Percentiles rank a stretch among this genome's conserved stretches.
Evolutionary conservation across 2,113 vertebrate genomes (phyloP).

Genomic region (Plecturocebus donacophilus): DNA sequence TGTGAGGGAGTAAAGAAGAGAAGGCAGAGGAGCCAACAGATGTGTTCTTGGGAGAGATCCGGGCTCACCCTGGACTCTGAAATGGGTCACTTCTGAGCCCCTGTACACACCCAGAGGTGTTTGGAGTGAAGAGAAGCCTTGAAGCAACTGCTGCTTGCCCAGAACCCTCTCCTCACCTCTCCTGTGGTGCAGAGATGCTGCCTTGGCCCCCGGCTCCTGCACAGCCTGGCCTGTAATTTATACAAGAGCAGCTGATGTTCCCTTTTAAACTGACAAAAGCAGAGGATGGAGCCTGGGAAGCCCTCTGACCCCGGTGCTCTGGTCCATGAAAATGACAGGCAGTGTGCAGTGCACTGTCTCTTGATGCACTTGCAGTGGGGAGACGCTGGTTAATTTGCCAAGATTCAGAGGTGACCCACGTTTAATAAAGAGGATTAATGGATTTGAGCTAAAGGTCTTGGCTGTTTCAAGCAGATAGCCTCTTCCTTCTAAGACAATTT

Average conservation of each 20-base stretch:
- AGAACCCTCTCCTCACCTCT: neutral
- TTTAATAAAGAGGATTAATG: conserved; percentile 92
- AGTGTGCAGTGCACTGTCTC: conserved; percentile 70
- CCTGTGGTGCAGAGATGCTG: neutral
- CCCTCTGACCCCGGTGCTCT: conserved; percentile 82
- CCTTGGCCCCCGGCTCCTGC: rapidly evolving
- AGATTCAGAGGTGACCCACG: conserved; percentile 87
- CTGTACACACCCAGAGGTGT: neutral
- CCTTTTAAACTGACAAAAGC: conserved; percentile 86
- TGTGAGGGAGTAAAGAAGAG: neutral
- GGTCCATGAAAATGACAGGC: conserved; percentile 86
- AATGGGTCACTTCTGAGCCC: neutral
- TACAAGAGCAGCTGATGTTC: conserved; percentile 82
- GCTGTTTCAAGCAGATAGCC: conserved; percentile 88
- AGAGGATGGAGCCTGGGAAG: conserved; percentile 79
- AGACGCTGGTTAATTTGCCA: conserved; percentile 89
- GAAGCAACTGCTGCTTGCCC: rapidly evolving
- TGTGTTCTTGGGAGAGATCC: neutral
- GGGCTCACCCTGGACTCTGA: neutral
- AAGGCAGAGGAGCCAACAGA: neutral
- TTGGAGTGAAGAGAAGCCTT: neutral
- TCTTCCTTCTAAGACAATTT: conserved; percentile 83
- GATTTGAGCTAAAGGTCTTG: conserved; percentile 89
- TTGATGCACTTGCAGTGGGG: conserved; percentile 85
- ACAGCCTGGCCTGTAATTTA: conserved; percentile 76